Evolutionary conservation across 1,140 invertebrate genomes (phyloP).

Genomic region (Neodiprion fabricii): DNA sequence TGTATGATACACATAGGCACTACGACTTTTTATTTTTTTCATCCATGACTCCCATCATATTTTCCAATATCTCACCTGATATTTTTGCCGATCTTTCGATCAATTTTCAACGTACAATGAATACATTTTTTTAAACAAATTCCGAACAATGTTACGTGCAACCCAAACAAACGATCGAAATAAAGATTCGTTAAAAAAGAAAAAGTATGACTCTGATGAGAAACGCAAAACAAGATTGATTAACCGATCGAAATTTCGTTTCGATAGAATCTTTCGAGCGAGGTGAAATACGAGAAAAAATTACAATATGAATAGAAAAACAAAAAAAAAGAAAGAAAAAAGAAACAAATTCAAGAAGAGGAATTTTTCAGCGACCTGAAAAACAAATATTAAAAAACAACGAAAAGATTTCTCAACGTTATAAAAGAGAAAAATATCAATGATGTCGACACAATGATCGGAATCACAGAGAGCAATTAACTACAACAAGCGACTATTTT

Average conservation of each 20-base stretch:
- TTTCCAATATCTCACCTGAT: too few relatives aligned
- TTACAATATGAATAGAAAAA: not conserved
- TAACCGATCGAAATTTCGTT: constrained; percentile 15
- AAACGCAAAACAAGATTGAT: not conserved
- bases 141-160: constrained; percentile 20
- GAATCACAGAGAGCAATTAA: not conserved
- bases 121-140: too few relatives aligned
- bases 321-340: not conserved
- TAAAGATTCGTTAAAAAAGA: not conserved
- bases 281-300: too few relatives aligned
- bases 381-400: not conserved
- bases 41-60: not conserved
- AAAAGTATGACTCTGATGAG: constrained; percentile 10
- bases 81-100: too few relatives aligned
- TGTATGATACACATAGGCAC: constrained; percentile 7
- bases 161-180: constrained; percentile 9
- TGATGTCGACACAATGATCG: not conserved
- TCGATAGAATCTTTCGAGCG: not conserved
- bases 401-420: too few relatives aligned
- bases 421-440: too few relatives aligned
- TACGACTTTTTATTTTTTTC: not conserved
- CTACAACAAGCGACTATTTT: not conserved
- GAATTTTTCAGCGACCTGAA: not conserved
- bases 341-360: not conserved
- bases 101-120: too few relatives aligned